Base-by-base conservation (phyloP, 2,797 vertebrate species). In the Simalia tracyae region DNA sequence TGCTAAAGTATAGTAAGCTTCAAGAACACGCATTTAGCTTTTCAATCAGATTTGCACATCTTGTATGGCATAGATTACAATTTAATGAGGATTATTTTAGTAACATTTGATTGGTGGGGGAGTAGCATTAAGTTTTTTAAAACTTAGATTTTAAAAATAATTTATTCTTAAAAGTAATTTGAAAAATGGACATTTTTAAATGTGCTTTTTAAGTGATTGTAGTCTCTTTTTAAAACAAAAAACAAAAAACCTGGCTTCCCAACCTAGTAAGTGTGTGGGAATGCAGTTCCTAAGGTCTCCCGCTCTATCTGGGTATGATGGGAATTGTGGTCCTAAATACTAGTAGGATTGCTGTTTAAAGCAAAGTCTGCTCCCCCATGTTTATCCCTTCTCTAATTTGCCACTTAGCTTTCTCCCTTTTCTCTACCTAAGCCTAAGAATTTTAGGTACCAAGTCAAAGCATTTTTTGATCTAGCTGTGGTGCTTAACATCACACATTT, bases 141-240 rank as follows among this genome's bases (percentile, higher is more conserved):
- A 91, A 54, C 9, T 89, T 93, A 91, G 19, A 57, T 50, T 31
- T 94, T 88, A 94, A 91, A 89, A 36, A 94, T 60, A 86, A 72
- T 36, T 72, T 36, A 72, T 72, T 72, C 68, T 72, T 72, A 72
- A 72, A 72, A 72, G 31, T 72, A 72, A 72, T 94, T 95, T 84
- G 92, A 93, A 94, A 63, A 95, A 91, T 86, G 72, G 11, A 86
- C 57, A 31, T 88, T 87, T 28, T 91, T 93, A 90, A 94, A 97
- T 91, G 24, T 11, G 72, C 7, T 72, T 95, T 96, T 96, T 92
- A 95, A 91, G 54, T 92, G 92, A 93, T 90, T 92, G 95, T 92
- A 12, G 95, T 68, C 89, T 95, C 94, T 94, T 96, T 96, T 94
- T 95, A 92, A 95, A n/a, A 64, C 56, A 57, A 68, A 92, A 95